phyloP scores from a whole-genome alignment of 1,140 invertebrate genomes.

The Atta texana region DNA sequence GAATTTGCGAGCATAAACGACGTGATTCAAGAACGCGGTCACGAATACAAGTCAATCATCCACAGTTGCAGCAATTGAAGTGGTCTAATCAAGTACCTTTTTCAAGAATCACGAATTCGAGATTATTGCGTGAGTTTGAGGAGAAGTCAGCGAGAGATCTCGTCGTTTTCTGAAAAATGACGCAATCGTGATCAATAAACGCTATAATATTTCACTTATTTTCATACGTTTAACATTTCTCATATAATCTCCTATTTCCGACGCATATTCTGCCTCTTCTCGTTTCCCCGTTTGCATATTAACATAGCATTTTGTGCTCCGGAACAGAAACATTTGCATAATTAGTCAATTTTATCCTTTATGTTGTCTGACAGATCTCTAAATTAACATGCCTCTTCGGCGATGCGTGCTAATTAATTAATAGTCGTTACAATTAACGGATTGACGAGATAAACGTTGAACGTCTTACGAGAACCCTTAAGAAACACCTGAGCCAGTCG shows the following conservation, averaged over 20 bases:
- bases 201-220: constrained; percentile 22
- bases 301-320: neutral
- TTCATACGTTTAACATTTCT: constrained; percentile 15
- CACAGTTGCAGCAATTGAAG: neutral
- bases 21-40: neutral
- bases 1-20: constrained; percentile 27
- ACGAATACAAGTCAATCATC: constrained; percentile 48
- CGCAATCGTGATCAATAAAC: neutral
- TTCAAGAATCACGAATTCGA: constrained; percentile 29
- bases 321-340: constrained; percentile 38
- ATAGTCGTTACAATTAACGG: constrained; percentile 13
- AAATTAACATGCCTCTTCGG: neutral
- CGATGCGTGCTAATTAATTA: constrained; percentile 10
- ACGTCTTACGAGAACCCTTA: neutral
- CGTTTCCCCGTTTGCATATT: neutral
- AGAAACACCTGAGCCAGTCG: constrained; percentile 15
- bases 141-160: neutral
- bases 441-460: constrained; percentile 13
- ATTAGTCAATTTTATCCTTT: constrained; percentile 39
- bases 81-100: constrained; percentile 28
- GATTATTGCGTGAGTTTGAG: neutral
- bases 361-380: neutral
- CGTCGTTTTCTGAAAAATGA: neutral
- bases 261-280: neutral
- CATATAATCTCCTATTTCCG: neutral